Base-by-base conservation (phyloP, 1,140 invertebrate genomes). In the Rhagoletis pomonella region DNA sequence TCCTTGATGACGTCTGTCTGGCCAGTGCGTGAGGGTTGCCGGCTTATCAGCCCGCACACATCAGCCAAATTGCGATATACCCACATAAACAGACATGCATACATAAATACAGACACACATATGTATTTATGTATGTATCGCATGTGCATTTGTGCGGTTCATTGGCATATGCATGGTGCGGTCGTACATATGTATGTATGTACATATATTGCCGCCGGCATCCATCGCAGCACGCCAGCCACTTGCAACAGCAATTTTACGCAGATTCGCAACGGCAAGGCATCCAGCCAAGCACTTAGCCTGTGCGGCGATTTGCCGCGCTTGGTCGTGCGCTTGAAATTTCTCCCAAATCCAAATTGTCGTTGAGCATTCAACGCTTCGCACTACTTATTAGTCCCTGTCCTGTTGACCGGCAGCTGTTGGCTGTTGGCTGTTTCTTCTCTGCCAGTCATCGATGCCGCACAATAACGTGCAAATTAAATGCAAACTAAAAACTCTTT, bases 381-480 rank as follows among this genome's bases (percentile, higher is more conserved):
- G 47, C n/a, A 14, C 47, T n/a, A 6, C 7, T 14, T 55, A 55
- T 55, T 10, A 55, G 50, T 17, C 12, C 17, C 42, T 17, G 44
- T 73, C 69, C 47, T 7, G 69, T 47, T 81, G 73, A 81, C 9
- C 14, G 47, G 73, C 73, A 81, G 73, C 73, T 81, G 73, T 62
- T 62, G 60, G 12, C 17, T 62, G 12, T 55, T 81, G 47, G 12
- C 17, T 62, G 12, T 55, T 81, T n/a, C 47, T 10, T 14, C 14
- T 19, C 69, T 29, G 29, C 42, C 39, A 44, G 44, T 17, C 69
- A 47, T 47, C 29, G 69, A 73, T 73, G 69, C 69, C 12, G 69
- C 81, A 44, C 60, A 44, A 42, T 29, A 86, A 64, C 87, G 62
- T 87, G 89, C 89, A 90, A 91, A 91, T 91, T 90, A 91, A 91